Base-by-base conservation (phyloP, 2,113 vertebrate genomes). In the Cryptomyrus ogoouensis region DNA sequence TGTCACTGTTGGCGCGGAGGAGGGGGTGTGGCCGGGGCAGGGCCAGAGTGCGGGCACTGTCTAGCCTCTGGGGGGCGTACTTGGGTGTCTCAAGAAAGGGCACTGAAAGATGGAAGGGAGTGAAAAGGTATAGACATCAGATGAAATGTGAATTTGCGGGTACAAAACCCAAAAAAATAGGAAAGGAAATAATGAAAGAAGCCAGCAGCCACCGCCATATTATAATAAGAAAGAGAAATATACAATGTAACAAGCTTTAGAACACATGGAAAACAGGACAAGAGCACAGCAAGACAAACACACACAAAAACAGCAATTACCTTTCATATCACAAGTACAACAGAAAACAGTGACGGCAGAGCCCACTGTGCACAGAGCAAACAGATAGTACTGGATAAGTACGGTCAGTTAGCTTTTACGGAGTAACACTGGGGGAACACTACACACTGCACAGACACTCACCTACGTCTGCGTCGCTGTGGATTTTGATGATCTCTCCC, bases 401-500 rank as follows among this genome's bases (percentile, higher is more conserved):
- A 47, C 39, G 21, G n/a, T 84, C 44, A 84, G 8, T 39, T 39
- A 10, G 49, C 49, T 24, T 6, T 39, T 46, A 44, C 27, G 74
- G 77, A 24, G 47, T 46, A 0, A 17, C 50, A 56, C 80, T 27
- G n/a, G n/a, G n/a, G 77, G n/a, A 19, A 39, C n/a, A 44, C 9
- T 35, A 35, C 56, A 87, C 84, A n/a, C n/a, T n/a, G 13, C 56
- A 87, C 44, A 87, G 15, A 90, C 13, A 89, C 97, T 95, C 92
- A 98, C 98, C 98, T 90, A 97, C 91, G 90, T 98, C 97, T 88
- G 96, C 90, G 62, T 97, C 97, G 47, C 96, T 96, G 90, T 98
- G 98, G 93, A 97, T 98, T 93, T 97, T 97, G 91, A 98, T 97
- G 91, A 98, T 94, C 93, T 98, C 98, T 89, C 97, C 98, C 3